A percentile compares a stretch with the other conserved stretches of the same genome.
Conservation (phyloP, 2,888 invertebrate genomes). For the Agriopis leucophaearia region DNA sequence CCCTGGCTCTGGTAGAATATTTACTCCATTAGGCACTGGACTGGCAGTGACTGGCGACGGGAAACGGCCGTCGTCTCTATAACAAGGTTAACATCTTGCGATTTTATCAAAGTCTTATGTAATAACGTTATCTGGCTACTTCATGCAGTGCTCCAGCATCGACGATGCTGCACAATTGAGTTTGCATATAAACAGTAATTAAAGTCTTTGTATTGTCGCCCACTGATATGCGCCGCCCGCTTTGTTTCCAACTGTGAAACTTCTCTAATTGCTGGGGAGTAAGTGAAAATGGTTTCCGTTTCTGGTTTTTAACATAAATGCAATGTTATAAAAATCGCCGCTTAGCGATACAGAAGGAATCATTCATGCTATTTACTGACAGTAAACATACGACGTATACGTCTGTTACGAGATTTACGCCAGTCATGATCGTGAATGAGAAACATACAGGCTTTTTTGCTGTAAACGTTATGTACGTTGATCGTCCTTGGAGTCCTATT, state of each 20-base stretch:
- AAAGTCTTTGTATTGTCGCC: constrained; percentile 45
- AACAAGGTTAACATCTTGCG: constrained; percentile 75
- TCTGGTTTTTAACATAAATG: constrained; percentile 8
- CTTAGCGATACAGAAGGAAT: constrained; percentile 22
- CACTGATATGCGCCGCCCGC: constrained; percentile 37
- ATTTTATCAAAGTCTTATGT: constrained; percentile 71
- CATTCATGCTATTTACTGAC: constrained; percentile 28
- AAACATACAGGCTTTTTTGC: constrained; percentile 31
- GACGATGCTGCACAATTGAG: constrained; percentile 50
- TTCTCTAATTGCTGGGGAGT: constrained; percentile 39
- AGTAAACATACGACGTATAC: constrained; percentile 28
- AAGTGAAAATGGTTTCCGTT: constrained; percentile 11
- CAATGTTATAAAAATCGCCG: constrained; percentile 10
- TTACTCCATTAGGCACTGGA: constrained; percentile 64
- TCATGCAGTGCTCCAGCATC: constrained; percentile 45
- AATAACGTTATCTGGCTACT: constrained; percentile 65
- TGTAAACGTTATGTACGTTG: constrained; percentile 28
- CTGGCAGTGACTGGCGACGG: constrained; percentile 61
- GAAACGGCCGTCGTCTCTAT: constrained; percentile 64
- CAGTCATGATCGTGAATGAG: constrained; percentile 42
- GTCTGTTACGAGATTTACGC: constrained; percentile 37
- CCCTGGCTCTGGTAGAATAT: constrained; percentile 52
- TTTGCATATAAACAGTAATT: constrained; percentile 54
- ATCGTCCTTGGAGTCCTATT: constrained; percentile 32
- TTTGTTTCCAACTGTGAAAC: constrained; percentile 44